Evolutionary conservation across 2,113 vertebrate species (phyloP), one percentile per base, ranked within the genome.

Genomic region (Saguinus midas): DNA sequence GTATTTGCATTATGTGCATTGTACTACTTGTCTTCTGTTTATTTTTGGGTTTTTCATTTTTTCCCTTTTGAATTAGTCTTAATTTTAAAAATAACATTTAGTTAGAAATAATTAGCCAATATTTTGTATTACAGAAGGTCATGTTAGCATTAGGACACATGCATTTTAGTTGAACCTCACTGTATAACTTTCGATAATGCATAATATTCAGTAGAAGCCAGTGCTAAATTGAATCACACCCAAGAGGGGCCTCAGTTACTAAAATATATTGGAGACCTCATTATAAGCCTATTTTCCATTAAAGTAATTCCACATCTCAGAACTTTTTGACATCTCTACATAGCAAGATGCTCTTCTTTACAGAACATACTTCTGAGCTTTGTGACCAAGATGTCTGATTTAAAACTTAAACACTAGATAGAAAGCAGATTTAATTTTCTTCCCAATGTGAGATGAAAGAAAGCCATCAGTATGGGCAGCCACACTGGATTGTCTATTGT

Each of bases 361-460:
- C 2, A 72, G 55, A 82, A 87, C 1, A 21, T 25, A 45, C 23
- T n/a, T 70, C 70, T 91, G 61, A 76, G 23, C n/a, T 80, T 76
- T 90, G 13, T 35, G 21, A 92, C 27, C 66, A 50, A 84, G 32
- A 61, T 91, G 76, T 73, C 1, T 81, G 52, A 82, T 48, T 96
- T 95, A 95, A 93, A 81, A 73, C 21, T 84, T 52, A 81, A 96
- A 93, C 40, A 75, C 5, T 43, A 32, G 48, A 52, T 66, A 61
- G 8, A 95, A n/a, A 76, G 14, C 10, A 95, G 90, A 96, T 96
- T 80, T 94, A 35, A 80, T 75, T 94, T 95, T 95, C 25, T 66
- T 97, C 72, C 80, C 52, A 73, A 7, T 73, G 72, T 72, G 75
- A 90, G 13, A 83, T 37, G 40, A 85, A 35, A 87, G 23, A 66